Percentiles rank a stretch among this genome's conserved stretches.
phyloP scores from a whole-genome alignment of 2,888 invertebrate species.

The Macrosiphum euphorbiae region DNA sequence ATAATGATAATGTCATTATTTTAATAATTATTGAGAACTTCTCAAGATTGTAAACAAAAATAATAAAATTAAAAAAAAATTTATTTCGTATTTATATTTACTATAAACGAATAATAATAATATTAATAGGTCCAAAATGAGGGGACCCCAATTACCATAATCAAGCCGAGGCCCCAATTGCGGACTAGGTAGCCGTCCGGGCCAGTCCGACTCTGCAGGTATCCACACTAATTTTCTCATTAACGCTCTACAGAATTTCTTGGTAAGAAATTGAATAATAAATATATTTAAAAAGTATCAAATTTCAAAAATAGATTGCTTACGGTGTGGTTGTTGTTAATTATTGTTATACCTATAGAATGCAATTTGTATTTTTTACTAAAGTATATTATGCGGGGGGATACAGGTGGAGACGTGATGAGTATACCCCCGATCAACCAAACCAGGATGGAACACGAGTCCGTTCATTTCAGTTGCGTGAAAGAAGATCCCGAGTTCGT shows the following conservation, averaged over 20 bases:
- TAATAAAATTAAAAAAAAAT: too few species aligned
- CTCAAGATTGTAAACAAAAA: too few species aligned
- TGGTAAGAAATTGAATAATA: not conserved
- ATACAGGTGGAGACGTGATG: conserved; percentile 86
- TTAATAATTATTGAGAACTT: too few species aligned
- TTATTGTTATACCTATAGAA: not conserved
- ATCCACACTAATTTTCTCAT: not conserved
- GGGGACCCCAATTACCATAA: too few species aligned
- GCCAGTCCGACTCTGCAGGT: too few species aligned
- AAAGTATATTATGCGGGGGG: not conserved
- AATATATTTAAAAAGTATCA: not conserved
- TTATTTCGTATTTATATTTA: too few species aligned
- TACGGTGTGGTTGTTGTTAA: not conserved
- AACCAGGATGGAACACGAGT: conserved; percentile 87
- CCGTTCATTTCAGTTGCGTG: conserved; percentile 85
- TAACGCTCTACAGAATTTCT: not conserved
- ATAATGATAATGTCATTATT: too few species aligned
- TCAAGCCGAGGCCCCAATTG: too few species aligned
- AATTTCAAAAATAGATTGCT: not conserved
- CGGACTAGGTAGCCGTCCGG: too few species aligned
- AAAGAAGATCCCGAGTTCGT: conserved; percentile 80
- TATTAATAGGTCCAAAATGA: too few species aligned
- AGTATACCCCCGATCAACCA: conserved; percentile 89
- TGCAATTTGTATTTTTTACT: not conserved
- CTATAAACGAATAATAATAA: too few species aligned